Conservation (phyloP, 2,797 vertebrate species). For the Centropyge bicolor region DNA sequence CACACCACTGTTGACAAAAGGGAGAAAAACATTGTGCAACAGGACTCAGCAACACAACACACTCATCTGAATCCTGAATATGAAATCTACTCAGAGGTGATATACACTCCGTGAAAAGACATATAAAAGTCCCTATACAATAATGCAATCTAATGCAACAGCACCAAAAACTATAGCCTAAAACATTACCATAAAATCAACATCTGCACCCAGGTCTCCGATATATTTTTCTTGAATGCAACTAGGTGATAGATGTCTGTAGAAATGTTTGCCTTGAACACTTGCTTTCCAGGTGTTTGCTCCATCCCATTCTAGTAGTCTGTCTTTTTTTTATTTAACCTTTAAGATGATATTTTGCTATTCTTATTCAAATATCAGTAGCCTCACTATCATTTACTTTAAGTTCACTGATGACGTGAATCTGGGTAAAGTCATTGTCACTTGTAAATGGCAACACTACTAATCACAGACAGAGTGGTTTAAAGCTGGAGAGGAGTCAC, state of each 20-base stretch:
- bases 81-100: conserved; percentile 5
- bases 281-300: not conserved
- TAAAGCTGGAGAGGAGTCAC: not conserved
- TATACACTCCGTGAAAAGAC: not conserved
- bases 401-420: not conserved
- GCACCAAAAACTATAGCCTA: not conserved
- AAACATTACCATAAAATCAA: not conserved
- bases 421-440: not conserved
- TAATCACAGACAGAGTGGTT: not conserved
- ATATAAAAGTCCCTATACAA: not conserved
- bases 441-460: not conserved
- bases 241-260: not conserved
- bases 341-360: not conserved
- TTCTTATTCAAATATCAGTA: not conserved
- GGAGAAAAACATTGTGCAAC: conserved; percentile 23
- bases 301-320: not conserved
- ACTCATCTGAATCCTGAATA: conserved; percentile 15
- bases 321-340: not conserved
- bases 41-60: conserved; percentile 3
- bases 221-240: not conserved
- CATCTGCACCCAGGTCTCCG: not conserved
- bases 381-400: not conserved
- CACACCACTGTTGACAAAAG: conserved; percentile 45
- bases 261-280: not conserved
- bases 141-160: conserved; percentile 19